phyloP scores from a whole-genome alignment of 2,888 invertebrate genomes.

The Aphidius colemani region DNA sequence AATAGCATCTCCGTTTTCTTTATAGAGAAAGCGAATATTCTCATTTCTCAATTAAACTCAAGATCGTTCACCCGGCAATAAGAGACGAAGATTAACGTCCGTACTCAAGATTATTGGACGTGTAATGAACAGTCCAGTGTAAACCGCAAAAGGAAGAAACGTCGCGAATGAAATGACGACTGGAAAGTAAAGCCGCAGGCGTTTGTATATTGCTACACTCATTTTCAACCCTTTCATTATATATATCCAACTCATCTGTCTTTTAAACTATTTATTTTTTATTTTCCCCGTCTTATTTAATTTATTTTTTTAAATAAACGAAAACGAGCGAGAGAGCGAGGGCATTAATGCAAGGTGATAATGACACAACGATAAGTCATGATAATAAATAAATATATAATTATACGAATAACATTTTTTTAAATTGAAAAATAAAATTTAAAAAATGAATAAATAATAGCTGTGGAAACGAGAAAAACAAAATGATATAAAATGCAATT shows the following conservation, averaged over 20 bases:
- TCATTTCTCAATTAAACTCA: not conserved
- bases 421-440: too few relatives aligned
- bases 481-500: too few relatives aligned
- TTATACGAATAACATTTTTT: not conserved
- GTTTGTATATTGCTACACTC: not conserved
- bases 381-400: not conserved
- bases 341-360: constrained; percentile 12
- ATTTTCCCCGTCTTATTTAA: too few relatives aligned
- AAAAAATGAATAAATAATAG: too few relatives aligned
- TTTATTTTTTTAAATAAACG: constrained; percentile 1
- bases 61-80: constrained; percentile 30
- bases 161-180: constrained; percentile 6
- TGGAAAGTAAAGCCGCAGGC: constrained; percentile 14
- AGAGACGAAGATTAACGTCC: constrained; percentile 32
- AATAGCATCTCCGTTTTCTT: constrained; percentile 7
- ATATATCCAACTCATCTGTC: too few relatives aligned
- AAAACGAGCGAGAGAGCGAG: constrained; percentile 20
- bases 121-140: constrained; percentile 33
- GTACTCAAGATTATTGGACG: constrained; percentile 30
- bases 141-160: constrained; percentile 11
- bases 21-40: constrained; percentile 6
- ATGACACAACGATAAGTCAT: constrained; percentile 19
- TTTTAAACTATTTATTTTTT: too few relatives aligned
- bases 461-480: too few relatives aligned
- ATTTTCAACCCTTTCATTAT: too few relatives aligned